Evolutionary conservation across 2,797 vertebrate species (phyloP).

Genomic region (Sparidentex hasta): DNA sequence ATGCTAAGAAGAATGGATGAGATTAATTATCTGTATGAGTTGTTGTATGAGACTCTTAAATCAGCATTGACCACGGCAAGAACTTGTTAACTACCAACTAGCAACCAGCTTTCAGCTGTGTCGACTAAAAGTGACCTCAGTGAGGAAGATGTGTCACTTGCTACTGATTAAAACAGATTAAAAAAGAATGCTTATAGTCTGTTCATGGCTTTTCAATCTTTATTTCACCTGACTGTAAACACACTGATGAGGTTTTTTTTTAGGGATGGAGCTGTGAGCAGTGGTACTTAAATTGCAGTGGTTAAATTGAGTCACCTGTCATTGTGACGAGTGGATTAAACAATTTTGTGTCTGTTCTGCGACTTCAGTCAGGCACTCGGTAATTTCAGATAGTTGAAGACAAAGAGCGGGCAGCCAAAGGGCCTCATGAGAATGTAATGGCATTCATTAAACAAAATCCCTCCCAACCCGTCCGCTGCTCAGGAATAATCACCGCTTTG

Average conservation of each 20-base stretch:
- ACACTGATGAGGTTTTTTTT: neutral
- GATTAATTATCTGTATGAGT: too few relatives aligned
- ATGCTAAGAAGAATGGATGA: too few relatives aligned
- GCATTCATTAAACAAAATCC: constrained; percentile 69
- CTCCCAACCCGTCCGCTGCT: constrained; percentile 54
- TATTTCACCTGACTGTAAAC: too few relatives aligned
- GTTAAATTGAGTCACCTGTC: constrained; percentile 32
- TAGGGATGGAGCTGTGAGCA: neutral
- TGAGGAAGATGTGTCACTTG: too few relatives aligned
- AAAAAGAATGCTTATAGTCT: too few relatives aligned
- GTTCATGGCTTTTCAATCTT: too few relatives aligned
- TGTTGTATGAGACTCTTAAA: too few relatives aligned
- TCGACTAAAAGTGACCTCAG: too few relatives aligned
- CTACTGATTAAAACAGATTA: too few relatives aligned
- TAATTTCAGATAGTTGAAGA: constrained; percentile 41
- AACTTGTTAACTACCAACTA: too few relatives aligned
- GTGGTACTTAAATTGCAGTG: neutral
- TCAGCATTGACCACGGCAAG: too few relatives aligned
- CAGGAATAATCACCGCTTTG: constrained; percentile 88
- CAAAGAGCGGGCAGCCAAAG: constrained; percentile 75
- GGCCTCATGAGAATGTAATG: constrained; percentile 83
- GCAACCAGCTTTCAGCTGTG: too few relatives aligned
- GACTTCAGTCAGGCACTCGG: constrained; percentile 28
- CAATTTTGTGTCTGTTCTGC: constrained; percentile 31
- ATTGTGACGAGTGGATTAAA: constrained; percentile 50